Conservation (phyloP, 2,888 invertebrate genomes). For the Sphaerophoria taeniata region DNA sequence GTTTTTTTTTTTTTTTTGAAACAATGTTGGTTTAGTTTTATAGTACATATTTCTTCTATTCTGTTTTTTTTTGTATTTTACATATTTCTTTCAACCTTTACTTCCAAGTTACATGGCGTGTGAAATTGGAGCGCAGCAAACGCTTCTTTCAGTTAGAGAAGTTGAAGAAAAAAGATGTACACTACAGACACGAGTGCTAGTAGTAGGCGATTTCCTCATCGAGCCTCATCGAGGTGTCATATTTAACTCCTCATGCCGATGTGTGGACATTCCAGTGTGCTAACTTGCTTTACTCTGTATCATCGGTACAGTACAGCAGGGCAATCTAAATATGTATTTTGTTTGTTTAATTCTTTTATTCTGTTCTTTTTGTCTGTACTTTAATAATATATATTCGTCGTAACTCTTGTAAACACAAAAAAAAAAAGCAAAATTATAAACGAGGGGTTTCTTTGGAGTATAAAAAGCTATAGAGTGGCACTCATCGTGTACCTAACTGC, state of each 20-base stretch:
- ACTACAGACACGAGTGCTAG: neutral
- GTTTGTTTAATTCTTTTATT: neutral
- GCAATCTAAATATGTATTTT: slow-evolving; percentile 11
- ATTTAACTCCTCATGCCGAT: slow-evolving; percentile 24
- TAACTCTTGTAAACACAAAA: slow-evolving; percentile 12
- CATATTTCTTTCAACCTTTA: slow-evolving; percentile 35
- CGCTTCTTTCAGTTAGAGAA: slow-evolving; percentile 45
- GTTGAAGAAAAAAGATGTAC: neutral
- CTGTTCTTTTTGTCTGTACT: slow-evolving; percentile 26
- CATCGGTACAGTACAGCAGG: neutral
- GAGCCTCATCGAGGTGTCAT: slow-evolving; percentile 35
- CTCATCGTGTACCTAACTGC: slow-evolving; percentile 24
- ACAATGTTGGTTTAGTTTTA: slow-evolving; percentile 29
- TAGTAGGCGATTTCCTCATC: slow-evolving; percentile 43
- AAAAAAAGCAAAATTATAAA: neutral
- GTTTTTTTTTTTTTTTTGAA: neutral
- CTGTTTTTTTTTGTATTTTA: neutral
- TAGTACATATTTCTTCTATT: neutral
- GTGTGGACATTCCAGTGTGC: slow-evolving; percentile 26
- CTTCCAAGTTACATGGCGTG: slow-evolving; percentile 37
- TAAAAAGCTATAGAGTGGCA: neutral
- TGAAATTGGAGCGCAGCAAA: slow-evolving; percentile 49
- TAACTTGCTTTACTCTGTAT: neutral
- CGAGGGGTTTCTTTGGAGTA: slow-evolving; percentile 13
- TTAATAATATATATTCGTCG: slow-evolving; percentile 30